Evolutionary conservation across 2,113 vertebrate genomes (phyloP).

Genomic region (Microcebus griseorufus): DNA sequence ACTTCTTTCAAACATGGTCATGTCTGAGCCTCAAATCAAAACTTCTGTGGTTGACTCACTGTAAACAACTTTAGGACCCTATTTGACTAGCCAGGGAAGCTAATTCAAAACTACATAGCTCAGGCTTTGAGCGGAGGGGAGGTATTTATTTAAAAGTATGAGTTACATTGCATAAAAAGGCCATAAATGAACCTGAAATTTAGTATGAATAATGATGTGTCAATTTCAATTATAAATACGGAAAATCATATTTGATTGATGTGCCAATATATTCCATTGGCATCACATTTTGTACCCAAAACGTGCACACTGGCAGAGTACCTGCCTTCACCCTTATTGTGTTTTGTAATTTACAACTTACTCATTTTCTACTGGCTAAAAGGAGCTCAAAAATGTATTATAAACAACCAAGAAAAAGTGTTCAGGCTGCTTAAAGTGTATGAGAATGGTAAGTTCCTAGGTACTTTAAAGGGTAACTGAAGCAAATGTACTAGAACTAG

Average conservation of each 20-base stretch:
- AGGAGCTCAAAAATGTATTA: constrained; percentile 51
- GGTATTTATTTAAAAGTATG: neutral
- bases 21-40: neutral
- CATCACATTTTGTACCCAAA: neutral
- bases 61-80: neutral
- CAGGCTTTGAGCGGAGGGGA: neutral
- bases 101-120: neutral
- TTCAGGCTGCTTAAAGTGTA: constrained; percentile 32
- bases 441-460: constrained; percentile 61
- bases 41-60: neutral
- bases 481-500: constrained; percentile 78
- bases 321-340: neutral
- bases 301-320: neutral
- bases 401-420: constrained; percentile 55
- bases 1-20: neutral
- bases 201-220: no score
- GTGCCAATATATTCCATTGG: neutral
- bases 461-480: constrained; percentile 82
- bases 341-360: neutral
- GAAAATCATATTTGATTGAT: neutral
- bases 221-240: neutral
- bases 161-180: neutral
- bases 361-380: neutral
- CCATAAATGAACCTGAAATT: neutral
- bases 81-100: neutral